A percentile compares a stretch with the other conserved stretches of the same genome.
phyloP scores from a whole-genome alignment of 2,888 invertebrate genomes.

The Pediacus dermestoides region DNA sequence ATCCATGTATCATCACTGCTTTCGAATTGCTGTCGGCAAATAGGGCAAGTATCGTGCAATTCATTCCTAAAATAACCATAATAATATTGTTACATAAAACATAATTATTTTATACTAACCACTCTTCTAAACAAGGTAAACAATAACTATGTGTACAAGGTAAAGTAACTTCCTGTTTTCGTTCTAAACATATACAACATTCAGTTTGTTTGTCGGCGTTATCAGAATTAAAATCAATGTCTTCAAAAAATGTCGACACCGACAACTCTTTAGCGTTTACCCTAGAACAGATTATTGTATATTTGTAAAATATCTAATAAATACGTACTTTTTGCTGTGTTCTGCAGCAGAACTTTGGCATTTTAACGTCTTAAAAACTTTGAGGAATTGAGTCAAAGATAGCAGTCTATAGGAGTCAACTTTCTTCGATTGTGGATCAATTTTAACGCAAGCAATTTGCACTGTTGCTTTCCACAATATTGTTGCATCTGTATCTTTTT shows the following conservation, averaged over 20 bases:
- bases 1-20: constrained; percentile 66
- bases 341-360: constrained; percentile 48
- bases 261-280: too few species aligned
- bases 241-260: constrained; percentile 46
- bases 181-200: constrained; percentile 71
- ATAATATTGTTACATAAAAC: constrained; percentile 1
- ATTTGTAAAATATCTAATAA: too few species aligned
- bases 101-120: constrained; percentile 56
- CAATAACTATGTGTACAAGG: constrained; percentile 71
- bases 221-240: constrained; percentile 23
- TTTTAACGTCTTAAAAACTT: constrained; percentile 57
- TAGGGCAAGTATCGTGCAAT: constrained; percentile 66
- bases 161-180: constrained; percentile 63
- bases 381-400: constrained; percentile 62
- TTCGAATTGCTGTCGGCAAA: constrained; percentile 61
- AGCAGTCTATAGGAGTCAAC: constrained; percentile 59
- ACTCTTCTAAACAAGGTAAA: constrained; percentile 67
- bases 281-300: too few species aligned
- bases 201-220: constrained; percentile 48
- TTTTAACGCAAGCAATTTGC: constrained; percentile 61
- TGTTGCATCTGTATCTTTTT: constrained; percentile 61
- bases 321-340: constrained; percentile 33
- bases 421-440: constrained; percentile 53
- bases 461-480: constrained; percentile 68
- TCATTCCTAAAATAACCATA: constrained; percentile 56